Percentiles rank a stretch among this genome's conserved stretches.
These are phyloP conservation scores for Limnephilus auricula DNA, from an alignment of 2,888 invertebrate genomes.

Conservation along the genomic window DNA sequence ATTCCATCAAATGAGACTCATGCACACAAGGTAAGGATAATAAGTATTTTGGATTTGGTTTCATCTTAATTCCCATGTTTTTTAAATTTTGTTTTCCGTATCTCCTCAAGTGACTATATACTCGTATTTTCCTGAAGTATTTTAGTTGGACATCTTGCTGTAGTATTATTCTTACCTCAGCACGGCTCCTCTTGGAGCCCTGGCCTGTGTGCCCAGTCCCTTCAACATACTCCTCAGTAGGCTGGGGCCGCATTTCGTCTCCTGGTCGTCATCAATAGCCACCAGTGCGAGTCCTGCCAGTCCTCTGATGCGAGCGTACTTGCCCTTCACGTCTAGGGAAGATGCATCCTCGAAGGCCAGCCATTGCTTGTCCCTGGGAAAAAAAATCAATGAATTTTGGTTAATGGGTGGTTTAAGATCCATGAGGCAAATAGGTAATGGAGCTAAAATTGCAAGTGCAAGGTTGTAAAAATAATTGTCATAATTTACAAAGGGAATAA, in stretches of 20 bases:
- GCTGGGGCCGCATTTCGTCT: slow-evolving; percentile 76
- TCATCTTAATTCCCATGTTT: too few species aligned
- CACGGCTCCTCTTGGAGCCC: slow-evolving; percentile 82
- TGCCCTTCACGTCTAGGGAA: slow-evolving; percentile 86
- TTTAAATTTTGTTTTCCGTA: too few species aligned
- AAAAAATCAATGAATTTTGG: not conserved
- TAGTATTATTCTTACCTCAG: slow-evolving; percentile 72
- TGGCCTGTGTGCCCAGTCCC: slow-evolving; percentile 79
- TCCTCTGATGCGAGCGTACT: slow-evolving; percentile 84
- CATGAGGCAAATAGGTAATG: not conserved
- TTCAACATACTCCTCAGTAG: slow-evolving; percentile 75
- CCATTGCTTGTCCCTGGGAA: slow-evolving; percentile 81
- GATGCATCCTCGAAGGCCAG: slow-evolving; percentile 86
- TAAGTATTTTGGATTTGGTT: too few species aligned
- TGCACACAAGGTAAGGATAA: too few species aligned
- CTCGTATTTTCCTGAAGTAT: not conserved
- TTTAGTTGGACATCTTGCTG: not conserved
- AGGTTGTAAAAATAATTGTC: too few species aligned
- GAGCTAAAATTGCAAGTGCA: too few species aligned
- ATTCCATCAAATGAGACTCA: too few species aligned
- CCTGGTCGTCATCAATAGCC: slow-evolving; percentile 79
- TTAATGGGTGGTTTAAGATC: not conserved
- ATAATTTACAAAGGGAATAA: too few species aligned
- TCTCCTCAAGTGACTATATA: fast-evolving
- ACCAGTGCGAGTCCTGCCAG: slow-evolving; percentile 83